Evolutionary conservation across 2,113 vertebrate species (phyloP).

Genomic region (Heptranchias perlo): DNA sequence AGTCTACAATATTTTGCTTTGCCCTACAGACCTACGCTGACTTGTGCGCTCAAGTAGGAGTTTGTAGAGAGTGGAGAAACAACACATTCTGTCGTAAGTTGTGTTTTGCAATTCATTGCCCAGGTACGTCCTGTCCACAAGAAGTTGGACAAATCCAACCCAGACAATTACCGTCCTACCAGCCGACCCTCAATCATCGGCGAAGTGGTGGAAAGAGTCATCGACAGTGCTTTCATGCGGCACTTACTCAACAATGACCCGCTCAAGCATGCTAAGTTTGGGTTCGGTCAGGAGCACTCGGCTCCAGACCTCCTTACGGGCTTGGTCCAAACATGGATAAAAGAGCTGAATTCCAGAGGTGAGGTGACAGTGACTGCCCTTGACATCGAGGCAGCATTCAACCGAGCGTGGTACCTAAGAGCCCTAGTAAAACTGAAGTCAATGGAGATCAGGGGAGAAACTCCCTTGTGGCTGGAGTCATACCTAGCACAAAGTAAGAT

Average conservation of each 20-base stretch:
- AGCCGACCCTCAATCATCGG: neutral
- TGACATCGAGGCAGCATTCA: neutral
- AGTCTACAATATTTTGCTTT: slow-evolving; percentile 69
- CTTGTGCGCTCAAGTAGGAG: slow-evolving; percentile 61
- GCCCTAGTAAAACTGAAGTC: neutral
- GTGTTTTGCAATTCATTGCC: neutral
- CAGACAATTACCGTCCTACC: neutral
- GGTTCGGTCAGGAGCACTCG: no score
- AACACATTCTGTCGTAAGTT: slow-evolving; percentile 78
- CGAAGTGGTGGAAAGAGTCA: neutral
- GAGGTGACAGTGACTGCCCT: neutral
- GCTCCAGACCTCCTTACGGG: neutral
- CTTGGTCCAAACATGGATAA: neutral
- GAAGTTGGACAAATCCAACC: neutral
- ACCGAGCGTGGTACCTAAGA: neutral
- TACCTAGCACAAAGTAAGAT: neutral
- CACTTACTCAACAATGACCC: neutral
- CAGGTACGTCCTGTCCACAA: neutral
- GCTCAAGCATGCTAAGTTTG: neutral
- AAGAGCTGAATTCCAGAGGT: neutral
- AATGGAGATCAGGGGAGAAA: neutral
- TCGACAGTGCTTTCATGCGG: neutral
- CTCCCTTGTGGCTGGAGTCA: neutral
- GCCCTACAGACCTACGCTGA: slow-evolving; percentile 76
- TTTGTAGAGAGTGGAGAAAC: slow-evolving; percentile 69